These are phyloP conservation scores for Sisyra nigra DNA, from an alignment of 2,888 invertebrate genomes.

Conservation along the genomic window DNA sequence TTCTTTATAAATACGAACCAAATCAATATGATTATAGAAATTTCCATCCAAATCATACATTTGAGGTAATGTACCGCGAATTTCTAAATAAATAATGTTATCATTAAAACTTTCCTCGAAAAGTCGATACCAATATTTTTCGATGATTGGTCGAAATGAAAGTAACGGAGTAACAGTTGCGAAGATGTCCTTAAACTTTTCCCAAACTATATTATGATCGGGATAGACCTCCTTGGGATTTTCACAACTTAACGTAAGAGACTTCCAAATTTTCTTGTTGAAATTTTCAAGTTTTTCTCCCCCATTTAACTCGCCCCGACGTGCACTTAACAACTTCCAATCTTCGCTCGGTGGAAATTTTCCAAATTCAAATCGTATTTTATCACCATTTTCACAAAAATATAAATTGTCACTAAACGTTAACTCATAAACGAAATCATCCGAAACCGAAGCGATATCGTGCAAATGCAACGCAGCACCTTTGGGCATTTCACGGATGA, in stretches of 20 bases:
- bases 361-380: not conserved
- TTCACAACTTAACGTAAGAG: conserved; percentile 37
- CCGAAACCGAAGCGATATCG: not conserved
- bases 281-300: conserved; percentile 30
- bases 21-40: conserved; percentile 32
- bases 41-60: conserved; percentile 51
- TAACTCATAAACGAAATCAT: conserved; percentile 11
- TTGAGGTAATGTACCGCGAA: conserved; percentile 41
- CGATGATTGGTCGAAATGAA: conserved; percentile 45
- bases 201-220: conserved; percentile 41
- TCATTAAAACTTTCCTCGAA: conserved; percentile 44
- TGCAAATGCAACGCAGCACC: conserved; percentile 2
- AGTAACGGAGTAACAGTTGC: conserved; percentile 33
- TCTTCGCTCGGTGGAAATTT: not conserved
- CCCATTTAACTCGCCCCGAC: conserved; percentile 25
- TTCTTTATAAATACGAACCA: conserved; percentile 39
- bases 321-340: conserved; percentile 32
- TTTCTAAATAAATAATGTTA: conserved; percentile 52
- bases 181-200: conserved; percentile 38
- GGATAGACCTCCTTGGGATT: conserved; percentile 33
- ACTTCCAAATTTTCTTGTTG: conserved; percentile 32
- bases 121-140: conserved; percentile 46
- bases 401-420: conserved; percentile 12
- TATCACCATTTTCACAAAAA: not conserved
- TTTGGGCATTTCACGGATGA: conserved; percentile 1